phyloP scores from a whole-genome alignment of 2,888 invertebrate species.

The Caenorhabditis sp. region DNA sequence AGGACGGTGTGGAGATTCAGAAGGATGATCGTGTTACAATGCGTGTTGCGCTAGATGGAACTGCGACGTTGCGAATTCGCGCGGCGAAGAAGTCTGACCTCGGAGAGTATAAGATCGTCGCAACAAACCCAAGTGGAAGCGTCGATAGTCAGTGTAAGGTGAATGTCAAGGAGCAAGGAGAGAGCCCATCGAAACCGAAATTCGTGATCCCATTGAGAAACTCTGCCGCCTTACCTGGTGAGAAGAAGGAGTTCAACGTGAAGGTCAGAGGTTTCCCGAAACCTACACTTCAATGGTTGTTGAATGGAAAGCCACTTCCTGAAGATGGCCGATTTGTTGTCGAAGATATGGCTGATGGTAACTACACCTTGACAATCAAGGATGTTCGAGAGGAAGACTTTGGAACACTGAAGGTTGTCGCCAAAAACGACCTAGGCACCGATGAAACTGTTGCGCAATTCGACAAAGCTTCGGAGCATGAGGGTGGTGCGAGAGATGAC shows the following conservation, averaged over 20 bases:
- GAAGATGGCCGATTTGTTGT: constrained; percentile 56
- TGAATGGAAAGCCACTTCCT: constrained; percentile 59
- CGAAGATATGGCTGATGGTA: constrained; percentile 77
- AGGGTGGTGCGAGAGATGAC: constrained; percentile 48
- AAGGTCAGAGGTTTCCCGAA: constrained; percentile 72
- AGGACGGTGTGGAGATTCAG: constrained; percentile 59
- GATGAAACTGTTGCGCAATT: constrained; percentile 73
- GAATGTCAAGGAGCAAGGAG: constrained; percentile 56
- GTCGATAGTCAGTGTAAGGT: constrained; percentile 55
- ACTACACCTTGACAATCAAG: constrained; percentile 82
- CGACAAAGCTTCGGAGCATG: constrained; percentile 31
- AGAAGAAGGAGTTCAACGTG: constrained; percentile 76
- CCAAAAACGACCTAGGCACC: constrained; percentile 82
- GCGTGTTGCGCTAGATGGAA: constrained; percentile 66
- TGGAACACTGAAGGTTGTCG: constrained; percentile 76
- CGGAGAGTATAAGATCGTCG: constrained; percentile 65
- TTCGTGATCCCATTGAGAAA: constrained; percentile 71
- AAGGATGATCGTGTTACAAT: constrained; percentile 65
- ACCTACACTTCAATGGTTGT: constrained; percentile 72
- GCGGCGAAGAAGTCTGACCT: constrained; percentile 64
- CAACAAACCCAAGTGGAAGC: constrained; percentile 57
- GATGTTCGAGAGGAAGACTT: constrained; percentile 78
- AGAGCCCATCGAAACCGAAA: constrained; percentile 67
- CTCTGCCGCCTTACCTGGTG: constrained; percentile 77
- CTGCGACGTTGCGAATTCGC: constrained; percentile 62